Evolutionary conservation across 2,888 invertebrate genomes (phyloP), one percentile per base, ranked within the genome.

Genomic region (Bombylius major): DNA sequence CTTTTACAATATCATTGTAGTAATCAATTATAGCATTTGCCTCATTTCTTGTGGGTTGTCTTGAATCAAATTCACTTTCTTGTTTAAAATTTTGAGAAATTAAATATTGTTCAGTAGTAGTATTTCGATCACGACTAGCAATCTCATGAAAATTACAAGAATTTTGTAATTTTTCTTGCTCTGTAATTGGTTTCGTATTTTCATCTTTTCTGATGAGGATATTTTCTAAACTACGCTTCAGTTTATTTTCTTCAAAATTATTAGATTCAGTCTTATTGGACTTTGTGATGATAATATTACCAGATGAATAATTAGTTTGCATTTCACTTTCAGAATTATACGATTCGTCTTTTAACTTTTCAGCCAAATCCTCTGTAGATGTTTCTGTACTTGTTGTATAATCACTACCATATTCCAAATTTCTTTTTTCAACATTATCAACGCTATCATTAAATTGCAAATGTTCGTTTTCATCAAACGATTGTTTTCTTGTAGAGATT

Each of bases 1-100:
- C 86, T 64, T 81, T 82, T 3, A 90, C 86, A 61, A 90, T 83
- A 67, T 84, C 88, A 23, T 86, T 86, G 65, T 90, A 90, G 67
- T 88, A 86, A 72, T 87, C 87, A 14, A 86, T 84, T 0, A 86
- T 82, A 0, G 83, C 83, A 68, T 78, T 81, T 1, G 82, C 79
- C 70, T 84, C 86, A 62, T 87, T 86, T 51, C 76, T 76, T 36
- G 65, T 64, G 23, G 57, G 59, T 57, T 63, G 61, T 11, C 65
- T 58, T n/a, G 58, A 55, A 50, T 64, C 63, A 11, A 42, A 42
- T 11, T 3, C 12, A 11, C 39, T 42, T 11, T 42, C 39, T 42
- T 42, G 23, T 23, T 23, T 23, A 23, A 23, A 23, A 23, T 23
- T 23, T 23, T 23, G 23, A 23, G 23, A 23, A 23, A 23, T 23